phyloP scores from a whole-genome alignment of 2,888 invertebrate species.

The Ophion slaviceki region DNA sequence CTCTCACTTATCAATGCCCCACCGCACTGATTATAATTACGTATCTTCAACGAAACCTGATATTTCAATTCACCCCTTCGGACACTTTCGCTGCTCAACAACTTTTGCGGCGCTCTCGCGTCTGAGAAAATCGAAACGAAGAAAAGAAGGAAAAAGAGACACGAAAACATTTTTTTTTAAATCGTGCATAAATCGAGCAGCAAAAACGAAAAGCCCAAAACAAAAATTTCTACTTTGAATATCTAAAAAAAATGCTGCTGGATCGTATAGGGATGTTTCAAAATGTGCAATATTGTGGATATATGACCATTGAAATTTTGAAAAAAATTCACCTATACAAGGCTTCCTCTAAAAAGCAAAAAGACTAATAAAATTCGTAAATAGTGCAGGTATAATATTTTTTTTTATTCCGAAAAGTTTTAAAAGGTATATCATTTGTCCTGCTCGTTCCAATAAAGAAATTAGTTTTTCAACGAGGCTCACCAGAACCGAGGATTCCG shows the following conservation, averaged over 20 bases:
- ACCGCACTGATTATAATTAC: conserved; percentile 68
- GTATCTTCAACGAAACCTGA: conserved; percentile 68
- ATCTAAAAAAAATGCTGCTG: too few relatives aligned
- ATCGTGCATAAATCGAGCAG: neutral
- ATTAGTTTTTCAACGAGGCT: conserved; percentile 25
- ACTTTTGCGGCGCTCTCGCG: conserved; percentile 24
- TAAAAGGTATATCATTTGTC: neutral
- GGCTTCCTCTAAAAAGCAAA: too few relatives aligned
- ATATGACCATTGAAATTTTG: too few relatives aligned
- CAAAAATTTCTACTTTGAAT: too few relatives aligned
- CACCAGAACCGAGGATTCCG: conserved; percentile 32
- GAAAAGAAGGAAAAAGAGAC: neutral
- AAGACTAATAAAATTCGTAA: too few relatives aligned
- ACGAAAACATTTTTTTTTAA: neutral
- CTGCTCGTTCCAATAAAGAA: neutral
- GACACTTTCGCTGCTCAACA: conserved; percentile 28
- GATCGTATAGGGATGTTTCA: too few relatives aligned
- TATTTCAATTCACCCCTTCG: conserved; percentile 67
- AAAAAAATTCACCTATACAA: too few relatives aligned
- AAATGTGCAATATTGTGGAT: too few relatives aligned
- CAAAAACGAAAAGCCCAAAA: too few relatives aligned
- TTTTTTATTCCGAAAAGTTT: neutral
- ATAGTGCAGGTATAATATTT: too few relatives aligned
- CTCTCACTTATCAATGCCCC: conserved; percentile 71
- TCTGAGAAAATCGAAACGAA: conserved; percentile 12